A percentile compares a stretch with the other conserved stretches of the same genome.
Conservation (phyloP, 30 jellyfish, hydroid and myxozoan species). For the Turritopsis rubra region DNA sequence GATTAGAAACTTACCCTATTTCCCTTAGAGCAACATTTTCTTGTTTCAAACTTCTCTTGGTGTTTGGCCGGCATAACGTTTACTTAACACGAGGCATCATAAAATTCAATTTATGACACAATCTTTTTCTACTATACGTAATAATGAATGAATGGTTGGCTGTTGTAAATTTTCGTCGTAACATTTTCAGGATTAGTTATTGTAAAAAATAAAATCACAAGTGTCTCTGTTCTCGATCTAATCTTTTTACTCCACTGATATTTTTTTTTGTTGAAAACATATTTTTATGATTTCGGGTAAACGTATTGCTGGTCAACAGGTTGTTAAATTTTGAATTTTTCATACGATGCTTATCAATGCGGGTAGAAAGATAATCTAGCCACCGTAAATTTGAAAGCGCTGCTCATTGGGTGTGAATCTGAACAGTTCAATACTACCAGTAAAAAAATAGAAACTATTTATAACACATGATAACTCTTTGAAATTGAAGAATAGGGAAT, state of each 20-base stretch:
- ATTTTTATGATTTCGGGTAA: background rate
- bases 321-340: slow-evolving; percentile 21
- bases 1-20: background rate
- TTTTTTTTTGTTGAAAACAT: background rate
- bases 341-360: slow-evolving; percentile 19
- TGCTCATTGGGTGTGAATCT: slow-evolving; percentile 1
- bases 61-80: background rate
- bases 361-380: background rate
- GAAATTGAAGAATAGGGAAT: background rate
- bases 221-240: background rate
- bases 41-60: background rate
- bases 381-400: slow-evolving; percentile 6
- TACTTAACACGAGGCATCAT: no score
- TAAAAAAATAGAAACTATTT: background rate
- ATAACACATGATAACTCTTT: background rate
- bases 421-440: background rate
- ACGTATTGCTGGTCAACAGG: slow-evolving; percentile 34
- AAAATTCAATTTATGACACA: background rate
- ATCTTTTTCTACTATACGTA: background rate
- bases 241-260: background rate
- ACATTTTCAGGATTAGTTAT: background rate
- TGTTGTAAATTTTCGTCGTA: background rate
- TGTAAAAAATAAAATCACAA: background rate
- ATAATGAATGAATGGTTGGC: background rate
- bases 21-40: background rate